A percentile compares a stretch with the other conserved stretches of the same genome.
These are phyloP conservation scores for Axea sp. DNA, from an alignment of 2,888 invertebrate species.

Conservation along the genomic window DNA sequence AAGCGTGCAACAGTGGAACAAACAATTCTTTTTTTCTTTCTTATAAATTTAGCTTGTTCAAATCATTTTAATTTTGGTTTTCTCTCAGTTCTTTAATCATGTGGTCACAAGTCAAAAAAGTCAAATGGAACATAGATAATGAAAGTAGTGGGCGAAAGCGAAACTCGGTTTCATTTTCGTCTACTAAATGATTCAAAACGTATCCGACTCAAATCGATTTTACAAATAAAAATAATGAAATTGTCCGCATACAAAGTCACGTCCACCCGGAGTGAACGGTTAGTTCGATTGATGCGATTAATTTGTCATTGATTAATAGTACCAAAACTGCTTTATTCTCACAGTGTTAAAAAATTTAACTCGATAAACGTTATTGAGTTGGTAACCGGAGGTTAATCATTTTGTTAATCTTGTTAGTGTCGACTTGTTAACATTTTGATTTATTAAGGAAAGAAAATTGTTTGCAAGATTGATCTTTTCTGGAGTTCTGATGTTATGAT, in stretches of 20 bases:
- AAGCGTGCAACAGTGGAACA: constrained; percentile 48
- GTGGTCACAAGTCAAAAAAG: constrained; percentile 9
- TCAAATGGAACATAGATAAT: constrained; percentile 8
- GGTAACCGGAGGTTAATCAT: too few relatives aligned
- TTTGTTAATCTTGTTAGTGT: too few relatives aligned
- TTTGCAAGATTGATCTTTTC: too few relatives aligned
- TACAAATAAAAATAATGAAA: constrained; percentile 28
- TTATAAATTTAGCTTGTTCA: background rate
- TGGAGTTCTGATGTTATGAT: too few relatives aligned
- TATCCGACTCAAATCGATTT: constrained; percentile 41
- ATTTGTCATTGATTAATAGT: background rate
- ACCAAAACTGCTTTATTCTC: background rate
- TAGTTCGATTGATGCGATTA: background rate
- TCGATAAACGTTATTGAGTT: too few relatives aligned
- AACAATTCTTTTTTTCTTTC: background rate
- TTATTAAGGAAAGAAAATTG: too few relatives aligned
- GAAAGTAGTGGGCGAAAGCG: constrained; percentile 31
- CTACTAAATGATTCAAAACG: constrained; percentile 31
- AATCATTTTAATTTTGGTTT: background rate
- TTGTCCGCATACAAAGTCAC: constrained; percentile 1
- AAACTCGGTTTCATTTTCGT: constrained; percentile 30
- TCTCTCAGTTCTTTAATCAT: background rate
- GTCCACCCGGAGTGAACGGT: background rate
- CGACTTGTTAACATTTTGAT: too few relatives aligned
- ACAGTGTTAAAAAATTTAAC: constrained; percentile 29